Conservation (phyloP, 2,888 invertebrate species). For the Muschampia plurimacula region DNA sequence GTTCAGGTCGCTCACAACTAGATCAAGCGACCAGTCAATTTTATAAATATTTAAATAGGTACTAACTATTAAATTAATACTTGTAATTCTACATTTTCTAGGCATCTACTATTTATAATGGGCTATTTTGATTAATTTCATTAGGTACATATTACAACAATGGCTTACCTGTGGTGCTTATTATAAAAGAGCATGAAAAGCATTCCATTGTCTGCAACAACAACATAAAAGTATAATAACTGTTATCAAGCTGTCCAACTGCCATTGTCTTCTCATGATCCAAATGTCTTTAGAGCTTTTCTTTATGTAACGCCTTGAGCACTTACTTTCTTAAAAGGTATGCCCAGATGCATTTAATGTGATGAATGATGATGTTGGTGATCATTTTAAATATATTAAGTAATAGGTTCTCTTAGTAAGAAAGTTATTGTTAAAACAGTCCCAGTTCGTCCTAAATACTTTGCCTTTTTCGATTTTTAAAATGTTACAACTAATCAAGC, state of each 20-base stretch:
- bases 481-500: too few species aligned
- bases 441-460: too few species aligned
- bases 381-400: not conserved
- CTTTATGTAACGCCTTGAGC: slow-evolving; percentile 36
- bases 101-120: not conserved
- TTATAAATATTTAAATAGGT: too few species aligned
- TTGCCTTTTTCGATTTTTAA: too few species aligned
- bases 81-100: not conserved
- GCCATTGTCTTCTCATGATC: slow-evolving; percentile 33
- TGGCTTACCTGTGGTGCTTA: slow-evolving; percentile 31
- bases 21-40: too few species aligned
- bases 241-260: slow-evolving; percentile 33
- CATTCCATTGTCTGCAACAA: slow-evolving; percentile 31
- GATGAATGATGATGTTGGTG: not conserved
- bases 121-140: slow-evolving; percentile 22
- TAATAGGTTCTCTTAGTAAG: too few species aligned
- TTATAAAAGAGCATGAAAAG: slow-evolving; percentile 28
- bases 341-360: slow-evolving; percentile 4
- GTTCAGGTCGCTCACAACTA: too few species aligned
- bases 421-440: too few species aligned
- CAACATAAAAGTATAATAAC: slow-evolving; percentile 36
- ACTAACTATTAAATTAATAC: not conserved
- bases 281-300: slow-evolving; percentile 37
- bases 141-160: slow-evolving; percentile 32
- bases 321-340: slow-evolving; percentile 24